phyloP scores from a whole-genome alignment of 2,797 vertebrate species.

The Nyctibius grandis region DNA sequence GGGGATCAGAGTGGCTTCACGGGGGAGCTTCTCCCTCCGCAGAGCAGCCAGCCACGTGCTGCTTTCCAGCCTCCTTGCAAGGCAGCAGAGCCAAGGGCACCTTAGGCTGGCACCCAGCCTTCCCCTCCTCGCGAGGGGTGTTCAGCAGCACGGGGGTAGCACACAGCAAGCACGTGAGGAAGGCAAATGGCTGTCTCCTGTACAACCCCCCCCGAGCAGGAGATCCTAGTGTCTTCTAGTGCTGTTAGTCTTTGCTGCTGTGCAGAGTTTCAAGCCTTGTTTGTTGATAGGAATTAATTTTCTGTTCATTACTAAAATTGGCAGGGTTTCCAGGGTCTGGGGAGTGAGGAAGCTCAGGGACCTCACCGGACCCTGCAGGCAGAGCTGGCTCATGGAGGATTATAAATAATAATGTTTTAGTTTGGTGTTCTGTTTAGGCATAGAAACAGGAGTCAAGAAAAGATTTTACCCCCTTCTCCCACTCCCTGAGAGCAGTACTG shows the following conservation, averaged over 20 bases:
- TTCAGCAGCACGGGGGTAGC: not conserved
- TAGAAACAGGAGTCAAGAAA: not conserved
- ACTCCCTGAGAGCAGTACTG: not conserved
- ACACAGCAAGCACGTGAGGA: not conserved
- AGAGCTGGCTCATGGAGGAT: not conserved
- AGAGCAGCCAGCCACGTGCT: not conserved
- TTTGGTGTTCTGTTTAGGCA: not conserved
- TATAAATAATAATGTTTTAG: too few relatives aligned
- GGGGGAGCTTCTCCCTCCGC: not conserved
- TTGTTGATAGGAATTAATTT: not conserved
- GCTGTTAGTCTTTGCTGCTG: not conserved
- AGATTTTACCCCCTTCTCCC: not conserved
- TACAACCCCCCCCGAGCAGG: not conserved
- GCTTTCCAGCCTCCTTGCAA: not conserved
- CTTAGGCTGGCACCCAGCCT: not conserved
- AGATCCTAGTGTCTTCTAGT: not conserved
- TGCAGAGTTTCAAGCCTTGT: not conserved
- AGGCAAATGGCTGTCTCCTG: not conserved
- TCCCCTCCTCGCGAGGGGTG: not conserved
- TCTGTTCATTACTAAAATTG: not conserved
- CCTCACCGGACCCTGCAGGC: fast-evolving
- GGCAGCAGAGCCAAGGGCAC: not conserved
- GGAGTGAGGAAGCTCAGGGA: not conserved
- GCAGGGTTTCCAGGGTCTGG: not conserved
- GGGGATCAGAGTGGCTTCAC: fast-evolving